Base-by-base conservation (phyloP, 2,888 invertebrate species). In the Agelastica alni region DNA sequence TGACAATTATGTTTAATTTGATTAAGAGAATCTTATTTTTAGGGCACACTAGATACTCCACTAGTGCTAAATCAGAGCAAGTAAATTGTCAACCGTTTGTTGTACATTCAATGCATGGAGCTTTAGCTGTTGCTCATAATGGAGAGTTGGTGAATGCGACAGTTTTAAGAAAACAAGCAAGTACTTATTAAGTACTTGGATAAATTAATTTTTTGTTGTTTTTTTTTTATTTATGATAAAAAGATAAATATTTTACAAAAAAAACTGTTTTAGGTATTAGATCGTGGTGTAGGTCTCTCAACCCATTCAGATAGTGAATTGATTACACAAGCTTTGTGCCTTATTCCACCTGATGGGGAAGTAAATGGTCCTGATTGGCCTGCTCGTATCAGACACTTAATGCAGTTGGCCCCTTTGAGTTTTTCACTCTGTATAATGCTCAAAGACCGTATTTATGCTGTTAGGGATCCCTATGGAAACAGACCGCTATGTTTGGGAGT, bases 11-110 rank as follows among this genome's bases (percentile, higher is more conserved):
- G n/a, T n/a, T 1, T 26, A 6, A 26, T 26, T 26, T 7, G 2
- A 7, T 26, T 3, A 26, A 26, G 7, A 26, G 6, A 22, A 22
- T 22, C 6, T 26, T 9, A 2, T 9, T 39, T 32, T 31, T 18
- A 49, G 49, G 98, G 6, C 98, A 99, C 78, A 97, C 96, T n/a
- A 80, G 84, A 62, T 99, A 99, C 72, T 96, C 97, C 1, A 99
- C 98, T 0, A 87, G 92, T n/a, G 95, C 93, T 4, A 94, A 94
- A 1, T 95, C 96, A 69, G 89, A 91, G 72, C 65, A 63, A n/a
- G 88, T 94, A 58, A 97, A 97, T 77, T 96, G 96, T 67, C 99
- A 99, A 76, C 99, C 99, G 0, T 98, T 98, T 78, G 94, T 98
- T 14, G 97, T 98, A 0, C 96, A 98, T 78, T 96, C 97, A 1